Base-by-base conservation (phyloP, 2,888 invertebrate genomes). In the Opisthograptis luteolata region DNA sequence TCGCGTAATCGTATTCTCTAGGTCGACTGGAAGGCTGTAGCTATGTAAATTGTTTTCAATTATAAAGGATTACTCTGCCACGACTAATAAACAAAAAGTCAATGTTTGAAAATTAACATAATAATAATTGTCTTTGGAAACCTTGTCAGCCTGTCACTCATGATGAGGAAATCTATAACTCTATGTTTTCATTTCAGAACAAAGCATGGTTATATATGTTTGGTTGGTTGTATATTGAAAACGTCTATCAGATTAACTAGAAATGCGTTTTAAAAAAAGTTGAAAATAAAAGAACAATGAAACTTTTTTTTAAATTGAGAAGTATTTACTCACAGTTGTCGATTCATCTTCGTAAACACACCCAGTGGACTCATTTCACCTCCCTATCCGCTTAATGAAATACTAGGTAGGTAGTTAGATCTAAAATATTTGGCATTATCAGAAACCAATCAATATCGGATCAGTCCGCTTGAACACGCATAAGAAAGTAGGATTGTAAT, bases 321-420 rank as follows among this genome's bases (percentile, higher is more conserved):
- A 22, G 7, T 8, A 17, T 22, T 52, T 55, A 71, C 79, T 79
- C 64, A 78, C 79, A 75, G 63, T 51, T 74, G 66, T 44, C 66
- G 65, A 22, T 71, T 66, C 36, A 52, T 65, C 66, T 79, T 80
- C 55, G 37, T 75, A 42, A 78, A 60, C 9, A 66, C 73, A 7
- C 65, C 52, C 44, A 78, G 57, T 55, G 80, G 79, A 60, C 79
- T 75, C 79, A 80, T 81, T 55, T 58, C 8, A 6, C 8, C 0
- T 36, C 5, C 13, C 14, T 19, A 20, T 8, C 19, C 10, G 25
- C 15, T 25, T 15, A 8, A 24, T 42, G 13, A 14, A 9, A 31
- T 9, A 19, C 22, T 22, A 22, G 8, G 8, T 24, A 2, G 9
- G 4, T 30, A 9, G 3, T 12, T 6, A 6, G 1, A 12, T 5